Percentiles rank a stretch among this genome's conserved stretches.
phyloP scores from a whole-genome alignment of 2,888 invertebrate genomes.

The Drosophila longiperda region DNA sequence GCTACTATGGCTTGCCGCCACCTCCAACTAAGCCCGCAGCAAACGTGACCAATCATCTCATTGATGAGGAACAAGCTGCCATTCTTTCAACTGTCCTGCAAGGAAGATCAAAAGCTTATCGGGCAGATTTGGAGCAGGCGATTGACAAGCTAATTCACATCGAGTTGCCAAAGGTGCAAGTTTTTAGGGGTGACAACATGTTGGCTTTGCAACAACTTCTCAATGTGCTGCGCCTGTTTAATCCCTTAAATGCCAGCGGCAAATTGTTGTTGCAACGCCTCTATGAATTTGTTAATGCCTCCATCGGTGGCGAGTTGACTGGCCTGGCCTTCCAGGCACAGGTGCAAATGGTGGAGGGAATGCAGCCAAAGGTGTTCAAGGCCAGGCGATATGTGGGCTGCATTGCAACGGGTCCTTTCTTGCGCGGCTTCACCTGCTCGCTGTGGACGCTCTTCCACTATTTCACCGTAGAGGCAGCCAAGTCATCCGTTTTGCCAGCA shows the following conservation, averaged over 20 bases:
- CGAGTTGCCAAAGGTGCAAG: conserved; percentile 52
- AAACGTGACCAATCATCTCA: background rate
- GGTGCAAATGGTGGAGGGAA: conserved; percentile 21
- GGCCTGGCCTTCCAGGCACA: conserved; percentile 48
- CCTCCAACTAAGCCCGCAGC: conserved; percentile 13
- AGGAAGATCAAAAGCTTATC: conserved; percentile 32
- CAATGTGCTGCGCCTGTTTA: conserved; percentile 24
- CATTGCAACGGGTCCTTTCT: conserved; percentile 89
- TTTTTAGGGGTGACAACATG: conserved; percentile 30
- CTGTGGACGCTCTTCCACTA: conserved; percentile 97
- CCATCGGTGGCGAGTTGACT: conserved; percentile 14
- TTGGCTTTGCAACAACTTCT: conserved; percentile 41
- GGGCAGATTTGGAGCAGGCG: conserved; percentile 89
- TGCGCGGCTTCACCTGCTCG: conserved; percentile 96
- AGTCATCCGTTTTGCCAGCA: conserved; percentile 6
- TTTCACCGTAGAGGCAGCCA: conserved; percentile 89
- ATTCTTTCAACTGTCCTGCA: conserved; percentile 47
- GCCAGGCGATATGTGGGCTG: conserved; percentile 92
- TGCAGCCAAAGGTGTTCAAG: conserved; percentile 85
- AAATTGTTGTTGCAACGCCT: conserved; percentile 30
- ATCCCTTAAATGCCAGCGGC: conserved; percentile 51
- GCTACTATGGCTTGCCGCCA: background rate
- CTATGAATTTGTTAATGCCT: conserved; percentile 10
- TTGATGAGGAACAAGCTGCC: conserved; percentile 41
- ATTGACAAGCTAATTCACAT: conserved; percentile 87